A percentile compares a stretch with the other conserved stretches of the same genome.
Evolutionary conservation across 1,140 invertebrate genomes (phyloP).

Genomic region (Drosophila sp.): DNA sequence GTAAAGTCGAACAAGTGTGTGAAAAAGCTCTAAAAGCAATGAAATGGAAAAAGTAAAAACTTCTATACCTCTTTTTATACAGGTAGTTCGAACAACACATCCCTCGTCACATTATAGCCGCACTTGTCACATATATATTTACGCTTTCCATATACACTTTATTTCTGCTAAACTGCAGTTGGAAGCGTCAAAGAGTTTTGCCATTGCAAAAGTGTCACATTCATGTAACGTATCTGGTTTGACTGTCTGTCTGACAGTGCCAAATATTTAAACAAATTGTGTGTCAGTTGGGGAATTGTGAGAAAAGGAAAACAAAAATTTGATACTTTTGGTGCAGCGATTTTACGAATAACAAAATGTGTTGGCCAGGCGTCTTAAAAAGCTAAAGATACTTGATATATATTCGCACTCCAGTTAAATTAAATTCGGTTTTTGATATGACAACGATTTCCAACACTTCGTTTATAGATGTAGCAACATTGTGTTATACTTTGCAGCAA

Average conservation of each 20-base stretch:
- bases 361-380: background rate
- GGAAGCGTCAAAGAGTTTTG: conserved; percentile 26
- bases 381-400: background rate
- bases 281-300: conserved; percentile 26
- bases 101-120: background rate
- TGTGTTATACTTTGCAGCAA: too few relatives aligned
- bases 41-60: conserved; percentile 32
- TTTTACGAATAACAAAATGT: conserved; percentile 9
- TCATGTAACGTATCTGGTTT: conserved; percentile 16
- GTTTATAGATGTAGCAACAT: background rate
- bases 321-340: conserved; percentile 4
- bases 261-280: conserved; percentile 58
- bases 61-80: conserved; percentile 18
- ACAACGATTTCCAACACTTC: background rate
- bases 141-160: background rate
- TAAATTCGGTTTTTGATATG: background rate
- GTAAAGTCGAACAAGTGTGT: conserved; percentile 28
- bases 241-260: conserved; percentile 4
- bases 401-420: background rate
- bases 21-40: conserved; percentile 27
- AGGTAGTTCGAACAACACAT: background rate
- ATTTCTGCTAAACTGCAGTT: conserved; percentile 14
- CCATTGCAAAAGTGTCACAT: conserved; percentile 39
- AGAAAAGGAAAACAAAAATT: conserved; percentile 11
- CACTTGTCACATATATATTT: conserved; percentile 2